Conservation (phyloP, 2,888 invertebrate genomes). For the Caenorhabditis panamensis region DNA sequence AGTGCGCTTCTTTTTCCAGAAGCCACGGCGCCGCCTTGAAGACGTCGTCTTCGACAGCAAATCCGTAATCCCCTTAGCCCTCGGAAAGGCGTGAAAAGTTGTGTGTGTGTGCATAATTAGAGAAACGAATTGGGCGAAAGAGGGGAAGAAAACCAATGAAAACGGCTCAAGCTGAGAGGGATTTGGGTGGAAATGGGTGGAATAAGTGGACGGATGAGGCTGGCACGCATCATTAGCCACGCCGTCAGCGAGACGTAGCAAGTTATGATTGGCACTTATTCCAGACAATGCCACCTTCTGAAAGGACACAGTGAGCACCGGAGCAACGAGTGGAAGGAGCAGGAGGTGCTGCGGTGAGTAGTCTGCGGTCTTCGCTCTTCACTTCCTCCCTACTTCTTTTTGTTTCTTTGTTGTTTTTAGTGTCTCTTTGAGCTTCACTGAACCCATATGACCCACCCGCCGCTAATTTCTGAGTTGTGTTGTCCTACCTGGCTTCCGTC, state of each 20-base stretch:
- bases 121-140: constrained; percentile 9
- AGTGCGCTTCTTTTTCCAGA: constrained; percentile 17
- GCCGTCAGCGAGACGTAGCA: neutral
- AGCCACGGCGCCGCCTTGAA: constrained; percentile 21
- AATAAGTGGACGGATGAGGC: constrained; percentile 1
- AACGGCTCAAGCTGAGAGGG: neutral
- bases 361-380: neutral
- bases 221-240: neutral
- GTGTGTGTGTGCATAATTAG: constrained; percentile 38
- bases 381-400: constrained; percentile 17
- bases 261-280: constrained; percentile 15
- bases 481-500: neutral
- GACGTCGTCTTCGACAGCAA: constrained; percentile 11
- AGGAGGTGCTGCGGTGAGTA: constrained; percentile 68
- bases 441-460: constrained; percentile 24
- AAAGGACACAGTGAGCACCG: constrained; percentile 74
- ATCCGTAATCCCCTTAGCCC: constrained; percentile 54
- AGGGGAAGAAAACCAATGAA: neutral
- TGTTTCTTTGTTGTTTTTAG: constrained; percentile 12
- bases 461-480: constrained; percentile 3
- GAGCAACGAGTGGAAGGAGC: constrained; percentile 72
- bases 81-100: constrained; percentile 18
- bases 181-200: neutral
- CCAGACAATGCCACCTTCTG: constrained; percentile 72
- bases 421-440: constrained; percentile 41